Evolutionary conservation across 2,113 vertebrate species (phyloP).

Genomic region (Sigmodon hispidus): DNA sequence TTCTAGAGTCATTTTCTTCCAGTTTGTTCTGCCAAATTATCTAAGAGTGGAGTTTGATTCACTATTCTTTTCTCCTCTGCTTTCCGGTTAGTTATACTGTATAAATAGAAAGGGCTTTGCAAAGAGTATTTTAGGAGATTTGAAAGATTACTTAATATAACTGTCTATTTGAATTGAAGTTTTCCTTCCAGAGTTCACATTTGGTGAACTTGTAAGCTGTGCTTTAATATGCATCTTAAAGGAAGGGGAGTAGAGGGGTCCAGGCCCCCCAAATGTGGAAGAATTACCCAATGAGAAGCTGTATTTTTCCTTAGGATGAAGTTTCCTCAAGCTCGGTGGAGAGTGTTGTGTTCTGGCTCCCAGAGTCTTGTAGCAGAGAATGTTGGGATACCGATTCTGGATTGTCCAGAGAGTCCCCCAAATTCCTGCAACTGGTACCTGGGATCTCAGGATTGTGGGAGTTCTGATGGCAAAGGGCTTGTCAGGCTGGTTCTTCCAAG

Average conservation of each 20-base stretch:
- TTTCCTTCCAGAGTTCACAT: background rate
- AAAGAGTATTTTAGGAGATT: slow-evolving; percentile 21
- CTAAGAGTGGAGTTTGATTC: background rate
- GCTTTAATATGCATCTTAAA: background rate
- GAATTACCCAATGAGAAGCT: background rate
- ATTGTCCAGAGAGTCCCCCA: background rate
- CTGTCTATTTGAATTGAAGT: slow-evolving; percentile 16
- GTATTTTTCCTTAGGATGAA: background rate
- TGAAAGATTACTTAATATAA: slow-evolving; percentile 26
- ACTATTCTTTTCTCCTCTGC: background rate
- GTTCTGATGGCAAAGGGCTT: background rate
- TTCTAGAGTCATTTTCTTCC: background rate
- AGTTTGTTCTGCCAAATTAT: background rate
- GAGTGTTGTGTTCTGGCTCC: background rate
- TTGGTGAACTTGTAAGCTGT: background rate
- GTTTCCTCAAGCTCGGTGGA: background rate
- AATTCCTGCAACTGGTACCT: background rate
- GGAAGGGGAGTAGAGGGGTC: background rate
- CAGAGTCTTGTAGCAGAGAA: background rate
- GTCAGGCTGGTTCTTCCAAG: background rate
- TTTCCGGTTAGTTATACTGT: background rate
- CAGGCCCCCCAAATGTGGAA: background rate
- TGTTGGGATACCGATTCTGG: background rate
- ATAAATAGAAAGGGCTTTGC: background rate
- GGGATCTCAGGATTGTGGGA: background rate